phyloP scores from a whole-genome alignment of 2,888 invertebrate genomes.

The Folsomia manolachei region DNA sequence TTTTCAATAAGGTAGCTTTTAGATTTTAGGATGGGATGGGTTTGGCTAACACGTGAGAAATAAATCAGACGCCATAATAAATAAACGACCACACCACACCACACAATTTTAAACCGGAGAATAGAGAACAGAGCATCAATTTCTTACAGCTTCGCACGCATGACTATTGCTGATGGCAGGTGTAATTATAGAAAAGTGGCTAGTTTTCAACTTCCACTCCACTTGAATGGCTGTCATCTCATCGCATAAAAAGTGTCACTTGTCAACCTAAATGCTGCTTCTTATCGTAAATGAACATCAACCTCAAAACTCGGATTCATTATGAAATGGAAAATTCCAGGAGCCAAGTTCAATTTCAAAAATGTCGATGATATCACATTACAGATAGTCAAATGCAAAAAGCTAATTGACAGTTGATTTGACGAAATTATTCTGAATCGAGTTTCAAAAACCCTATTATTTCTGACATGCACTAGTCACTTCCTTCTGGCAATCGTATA shows the following conservation, averaged over 20 bases:
- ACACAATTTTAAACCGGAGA: too few relatives aligned
- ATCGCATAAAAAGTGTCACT: not conserved
- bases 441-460: too few relatives aligned
- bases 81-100: not conserved
- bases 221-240: not conserved
- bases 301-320: not conserved
- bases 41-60: not conserved
- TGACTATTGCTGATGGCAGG: not conserved
- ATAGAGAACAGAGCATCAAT: not conserved
- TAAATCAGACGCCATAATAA: not conserved
- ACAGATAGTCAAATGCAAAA: not conserved
- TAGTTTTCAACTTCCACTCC: not conserved
- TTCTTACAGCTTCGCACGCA: not conserved
- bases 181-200: not conserved
- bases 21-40: not conserved
- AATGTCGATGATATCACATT: too few relatives aligned
- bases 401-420: not conserved
- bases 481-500: not conserved
- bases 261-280: not conserved
- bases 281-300: not conserved
- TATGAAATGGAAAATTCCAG: not conserved
- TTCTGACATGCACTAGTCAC: not conserved
- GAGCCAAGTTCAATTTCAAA: not conserved
- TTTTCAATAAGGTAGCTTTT: not conserved
- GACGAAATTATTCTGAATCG: not conserved